These are phyloP conservation scores for Valencia hispanica DNA, from an alignment of 2,797 vertebrate genomes.

Conservation along the genomic window DNA sequence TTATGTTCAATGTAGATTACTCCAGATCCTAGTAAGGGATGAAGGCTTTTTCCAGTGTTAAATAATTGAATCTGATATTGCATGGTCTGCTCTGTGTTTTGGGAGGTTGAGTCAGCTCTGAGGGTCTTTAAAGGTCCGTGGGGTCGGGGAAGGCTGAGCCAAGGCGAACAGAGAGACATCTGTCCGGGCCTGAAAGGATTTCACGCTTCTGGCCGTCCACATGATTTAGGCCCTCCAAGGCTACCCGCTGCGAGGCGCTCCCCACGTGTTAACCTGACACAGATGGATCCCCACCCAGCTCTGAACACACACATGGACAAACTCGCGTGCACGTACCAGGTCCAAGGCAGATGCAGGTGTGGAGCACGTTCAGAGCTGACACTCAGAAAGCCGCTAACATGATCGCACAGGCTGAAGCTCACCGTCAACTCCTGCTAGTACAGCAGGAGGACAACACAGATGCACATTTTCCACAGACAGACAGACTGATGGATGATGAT, in stretches of 20 bases:
- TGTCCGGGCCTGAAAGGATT: constrained; percentile 90
- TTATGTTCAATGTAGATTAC: background rate
- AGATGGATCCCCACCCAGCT: constrained; percentile 74
- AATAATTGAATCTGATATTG: constrained; percentile 19
- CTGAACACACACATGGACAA: constrained; percentile 69
- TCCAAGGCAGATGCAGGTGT: constrained; percentile 58
- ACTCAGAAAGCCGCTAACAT: constrained; percentile 43
- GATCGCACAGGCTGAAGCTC: constrained; percentile 24
- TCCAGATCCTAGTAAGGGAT: background rate
- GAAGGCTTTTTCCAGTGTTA: constrained; percentile 3
- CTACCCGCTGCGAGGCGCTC: constrained; percentile 91
- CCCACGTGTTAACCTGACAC: constrained; percentile 84
- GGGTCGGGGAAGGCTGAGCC: constrained; percentile 60
- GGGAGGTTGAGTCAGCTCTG: constrained; percentile 34
- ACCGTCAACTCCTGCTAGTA: constrained; percentile 15
- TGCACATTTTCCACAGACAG: constrained; percentile 52
- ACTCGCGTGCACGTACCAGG: constrained; percentile 31
- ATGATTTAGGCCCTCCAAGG: constrained; percentile 91
- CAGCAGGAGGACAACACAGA: constrained; percentile 46
- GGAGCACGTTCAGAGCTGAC: constrained; percentile 32
- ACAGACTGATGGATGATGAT: constrained; percentile 57
- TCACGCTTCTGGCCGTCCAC: constrained; percentile 90
- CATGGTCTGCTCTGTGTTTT: constrained; percentile 54
- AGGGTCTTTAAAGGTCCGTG: constrained; percentile 66
- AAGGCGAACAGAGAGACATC: constrained; percentile 81